Conservation (phyloP, 92 coral and sea anemone genomes). For the Palythoa grandis region DNA sequence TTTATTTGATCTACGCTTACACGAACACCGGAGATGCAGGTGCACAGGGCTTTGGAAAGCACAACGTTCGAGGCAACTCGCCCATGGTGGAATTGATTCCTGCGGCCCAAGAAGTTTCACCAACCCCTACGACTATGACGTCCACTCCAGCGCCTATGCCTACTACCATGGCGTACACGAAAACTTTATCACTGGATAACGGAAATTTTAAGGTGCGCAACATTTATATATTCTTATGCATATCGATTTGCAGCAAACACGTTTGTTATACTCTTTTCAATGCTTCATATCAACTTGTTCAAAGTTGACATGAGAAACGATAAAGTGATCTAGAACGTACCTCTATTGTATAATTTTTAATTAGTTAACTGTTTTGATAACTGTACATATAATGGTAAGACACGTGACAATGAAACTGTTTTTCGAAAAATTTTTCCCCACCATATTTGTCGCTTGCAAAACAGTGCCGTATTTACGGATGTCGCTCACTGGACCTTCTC, state of each 20-base stretch:
- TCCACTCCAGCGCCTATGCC: neutral
- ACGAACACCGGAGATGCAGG: neutral
- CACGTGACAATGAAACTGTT: too few relatives aligned
- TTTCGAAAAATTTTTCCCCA: too few relatives aligned
- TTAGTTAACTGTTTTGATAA: too few relatives aligned
- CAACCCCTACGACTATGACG: neutral
- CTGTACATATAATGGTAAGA: too few relatives aligned
- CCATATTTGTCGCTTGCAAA: too few relatives aligned
- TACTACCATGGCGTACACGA: neutral
- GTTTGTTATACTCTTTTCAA: too few relatives aligned
- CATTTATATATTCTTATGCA: neutral
- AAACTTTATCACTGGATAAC: neutral
- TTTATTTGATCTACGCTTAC: neutral
- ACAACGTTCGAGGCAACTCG: neutral
- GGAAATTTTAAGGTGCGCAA: neutral
- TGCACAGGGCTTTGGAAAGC: neutral
- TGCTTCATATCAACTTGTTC: too few relatives aligned
- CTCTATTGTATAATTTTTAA: too few relatives aligned
- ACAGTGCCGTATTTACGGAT: too few relatives aligned
- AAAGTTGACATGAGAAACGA: too few relatives aligned
- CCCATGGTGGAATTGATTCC: neutral
- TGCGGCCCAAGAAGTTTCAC: neutral
- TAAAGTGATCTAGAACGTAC: too few relatives aligned
- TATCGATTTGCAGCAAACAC: neutral
- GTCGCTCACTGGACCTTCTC: too few relatives aligned